A percentile compares a stretch with the other conserved stretches of the same genome.
These are phyloP conservation scores for Melanotaenia nigrans DNA, from an alignment of 2,797 vertebrate species.

Conservation along the genomic window DNA sequence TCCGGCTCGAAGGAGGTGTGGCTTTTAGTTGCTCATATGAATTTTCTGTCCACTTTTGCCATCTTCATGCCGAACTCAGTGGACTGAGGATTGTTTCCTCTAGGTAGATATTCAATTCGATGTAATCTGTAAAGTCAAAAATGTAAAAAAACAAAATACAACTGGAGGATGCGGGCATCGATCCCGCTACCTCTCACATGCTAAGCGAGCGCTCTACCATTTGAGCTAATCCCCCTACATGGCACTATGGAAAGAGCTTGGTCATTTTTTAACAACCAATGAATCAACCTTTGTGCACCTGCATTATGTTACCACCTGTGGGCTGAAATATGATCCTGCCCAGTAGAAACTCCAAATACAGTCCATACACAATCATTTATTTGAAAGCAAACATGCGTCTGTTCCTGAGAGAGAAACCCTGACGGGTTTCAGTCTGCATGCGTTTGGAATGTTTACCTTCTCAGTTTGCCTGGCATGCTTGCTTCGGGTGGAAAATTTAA, in stretches of 20 bases:
- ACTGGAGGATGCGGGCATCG: conserved; percentile 53
- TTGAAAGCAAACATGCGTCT: conserved; percentile 53
- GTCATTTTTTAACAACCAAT: no score
- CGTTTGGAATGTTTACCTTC: conserved; percentile 24
- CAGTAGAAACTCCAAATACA: conserved; percentile 50
- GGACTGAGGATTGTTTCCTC: no score
- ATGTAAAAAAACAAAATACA: no score
- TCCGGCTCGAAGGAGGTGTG: conserved; percentile 60
- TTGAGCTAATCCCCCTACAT: conserved; percentile 42
- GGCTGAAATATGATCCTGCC: conserved; percentile 34
- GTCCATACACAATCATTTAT: conserved; percentile 38
- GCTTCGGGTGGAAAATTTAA: conserved; percentile 39
- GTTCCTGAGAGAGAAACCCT: conserved; percentile 12
- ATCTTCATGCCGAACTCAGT: no score
- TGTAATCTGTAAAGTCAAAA: no score
- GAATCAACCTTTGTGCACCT: conserved; percentile 39
- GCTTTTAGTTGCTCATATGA: background rate
- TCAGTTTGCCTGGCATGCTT: conserved; percentile 23
- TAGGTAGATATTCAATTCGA: no score
- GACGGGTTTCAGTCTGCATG: conserved; percentile 7
- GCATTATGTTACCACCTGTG: conserved; percentile 38
- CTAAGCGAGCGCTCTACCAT: conserved; percentile 58
- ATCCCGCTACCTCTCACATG: conserved; percentile 52
- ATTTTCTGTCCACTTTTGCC: no score
- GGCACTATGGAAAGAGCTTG: no score